These are phyloP conservation scores for Bufotes viridis DNA, from an alignment of 2,797 vertebrate genomes.

Conservation along the genomic window DNA sequence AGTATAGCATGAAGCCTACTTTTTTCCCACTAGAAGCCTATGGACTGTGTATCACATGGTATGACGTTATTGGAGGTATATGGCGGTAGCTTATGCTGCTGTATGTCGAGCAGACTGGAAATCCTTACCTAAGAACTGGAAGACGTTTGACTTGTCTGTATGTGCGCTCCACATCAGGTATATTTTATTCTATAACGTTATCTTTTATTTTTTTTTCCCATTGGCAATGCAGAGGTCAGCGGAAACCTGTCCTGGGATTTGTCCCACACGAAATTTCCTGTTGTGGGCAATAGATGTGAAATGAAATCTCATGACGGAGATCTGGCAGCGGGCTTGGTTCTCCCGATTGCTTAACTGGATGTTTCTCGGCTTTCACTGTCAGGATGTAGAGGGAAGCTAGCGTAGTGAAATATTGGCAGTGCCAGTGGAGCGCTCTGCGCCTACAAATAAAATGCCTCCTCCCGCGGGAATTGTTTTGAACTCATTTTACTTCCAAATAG, in stretches of 20 bases:
- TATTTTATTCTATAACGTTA: too few relatives aligned
- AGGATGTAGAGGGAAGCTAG: constrained; percentile 33
- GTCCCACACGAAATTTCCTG: constrained; percentile 30
- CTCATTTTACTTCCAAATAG: constrained; percentile 54
- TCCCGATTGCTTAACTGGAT: background rate
- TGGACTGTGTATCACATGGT: too few relatives aligned
- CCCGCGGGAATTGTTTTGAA: constrained; percentile 35
- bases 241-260: constrained; percentile 15
- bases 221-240: constrained; percentile 10
- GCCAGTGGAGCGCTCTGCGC: constrained; percentile 22
- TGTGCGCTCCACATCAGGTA: too few relatives aligned
- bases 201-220: too few relatives aligned
- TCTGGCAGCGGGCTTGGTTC: constrained; percentile 22
- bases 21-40: too few relatives aligned
- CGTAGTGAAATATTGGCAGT: constrained; percentile 50
- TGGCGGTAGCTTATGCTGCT: too few relatives aligned
- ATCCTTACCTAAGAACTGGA: too few relatives aligned
- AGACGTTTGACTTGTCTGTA: too few relatives aligned
- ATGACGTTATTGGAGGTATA: too few relatives aligned
- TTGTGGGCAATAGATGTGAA: constrained; percentile 37
- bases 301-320: constrained; percentile 10
- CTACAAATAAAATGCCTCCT: constrained; percentile 50
- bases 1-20: too few relatives aligned
- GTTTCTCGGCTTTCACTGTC: background rate
- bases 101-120: too few relatives aligned